Conservation (phyloP, 1,140 invertebrate genomes). For the Pentalonia nigronervosa region DNA sequence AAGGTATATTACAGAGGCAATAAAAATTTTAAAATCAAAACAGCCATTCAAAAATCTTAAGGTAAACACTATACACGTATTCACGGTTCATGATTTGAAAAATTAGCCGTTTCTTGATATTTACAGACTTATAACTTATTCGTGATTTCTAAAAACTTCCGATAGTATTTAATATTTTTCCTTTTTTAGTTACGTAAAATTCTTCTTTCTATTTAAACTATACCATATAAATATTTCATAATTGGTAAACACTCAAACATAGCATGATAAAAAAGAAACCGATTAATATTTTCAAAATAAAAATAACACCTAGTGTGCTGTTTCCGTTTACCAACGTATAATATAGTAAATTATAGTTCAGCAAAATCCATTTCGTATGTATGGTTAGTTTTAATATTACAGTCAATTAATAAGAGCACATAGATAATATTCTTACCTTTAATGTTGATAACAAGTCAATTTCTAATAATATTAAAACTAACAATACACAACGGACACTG, state of each 20-base stretch:
- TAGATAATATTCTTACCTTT: too few species aligned
- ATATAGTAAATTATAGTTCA: neutral
- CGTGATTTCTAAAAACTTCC: neutral
- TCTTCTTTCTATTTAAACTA: neutral
- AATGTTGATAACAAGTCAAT: too few species aligned
- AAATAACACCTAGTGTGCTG: neutral
- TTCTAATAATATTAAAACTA: neutral
- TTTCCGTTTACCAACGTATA: neutral
- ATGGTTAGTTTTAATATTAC: neutral
- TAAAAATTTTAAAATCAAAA: neutral
- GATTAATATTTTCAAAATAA: neutral
- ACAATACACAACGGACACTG: neutral
- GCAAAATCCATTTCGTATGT: neutral
- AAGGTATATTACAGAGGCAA: neutral
- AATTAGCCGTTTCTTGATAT: neutral
- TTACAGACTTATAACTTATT: neutral
- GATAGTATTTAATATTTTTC: neutral
- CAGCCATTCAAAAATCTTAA: neutral
- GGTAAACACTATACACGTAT: neutral
- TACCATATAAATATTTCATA: neutral
- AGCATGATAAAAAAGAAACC: neutral
- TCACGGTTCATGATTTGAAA: neutral
- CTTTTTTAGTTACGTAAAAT: neutral
- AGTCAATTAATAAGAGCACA: too few species aligned
- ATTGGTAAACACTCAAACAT: neutral